Conservation (phyloP, 2,888 invertebrate genomes). For the Priocnemis perturbator region DNA sequence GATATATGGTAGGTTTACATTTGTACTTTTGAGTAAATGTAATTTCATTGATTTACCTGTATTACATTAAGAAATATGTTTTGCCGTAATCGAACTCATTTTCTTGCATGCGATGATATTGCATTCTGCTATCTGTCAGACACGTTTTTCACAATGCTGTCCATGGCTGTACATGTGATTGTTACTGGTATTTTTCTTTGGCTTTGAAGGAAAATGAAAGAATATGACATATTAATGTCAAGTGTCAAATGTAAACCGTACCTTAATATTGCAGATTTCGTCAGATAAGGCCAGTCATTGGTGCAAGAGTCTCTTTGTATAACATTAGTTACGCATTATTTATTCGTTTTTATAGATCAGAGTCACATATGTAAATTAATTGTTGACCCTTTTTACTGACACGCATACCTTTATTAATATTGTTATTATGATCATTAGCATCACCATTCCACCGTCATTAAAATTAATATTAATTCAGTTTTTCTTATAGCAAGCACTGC, state of each 20-base stretch:
- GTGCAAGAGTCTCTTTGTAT: too few species aligned
- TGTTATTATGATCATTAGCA: too few species aligned
- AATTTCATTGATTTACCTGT: conserved; percentile 32
- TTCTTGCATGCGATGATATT: conserved; percentile 48
- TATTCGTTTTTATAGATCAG: not conserved
- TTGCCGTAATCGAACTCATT: conserved; percentile 39
- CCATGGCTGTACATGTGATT: conserved; percentile 17
- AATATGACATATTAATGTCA: conserved; percentile 1
- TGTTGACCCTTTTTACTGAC: not conserved
- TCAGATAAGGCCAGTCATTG: too few species aligned
- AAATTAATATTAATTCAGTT: not conserved
- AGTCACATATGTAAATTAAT: not conserved
- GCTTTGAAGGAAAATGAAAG: conserved; percentile 1
- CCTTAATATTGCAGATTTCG: conserved; percentile 38
- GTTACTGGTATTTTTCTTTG: conserved; percentile 22
- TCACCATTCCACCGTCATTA: too few species aligned
- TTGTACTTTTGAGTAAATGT: conserved; percentile 52
- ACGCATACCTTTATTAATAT: too few species aligned
- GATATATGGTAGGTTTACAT: conserved; percentile 62
- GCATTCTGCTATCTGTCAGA: conserved; percentile 35
- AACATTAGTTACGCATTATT: too few species aligned
- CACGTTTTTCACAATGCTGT: conserved; percentile 23
- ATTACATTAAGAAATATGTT: conserved; percentile 30
- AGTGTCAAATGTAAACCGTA: conserved; percentile 60
- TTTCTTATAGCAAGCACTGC: too few species aligned